Evolutionary conservation across 2,797 vertebrate species (phyloP).

Genomic region (Epinephelus malabaricus): DNA sequence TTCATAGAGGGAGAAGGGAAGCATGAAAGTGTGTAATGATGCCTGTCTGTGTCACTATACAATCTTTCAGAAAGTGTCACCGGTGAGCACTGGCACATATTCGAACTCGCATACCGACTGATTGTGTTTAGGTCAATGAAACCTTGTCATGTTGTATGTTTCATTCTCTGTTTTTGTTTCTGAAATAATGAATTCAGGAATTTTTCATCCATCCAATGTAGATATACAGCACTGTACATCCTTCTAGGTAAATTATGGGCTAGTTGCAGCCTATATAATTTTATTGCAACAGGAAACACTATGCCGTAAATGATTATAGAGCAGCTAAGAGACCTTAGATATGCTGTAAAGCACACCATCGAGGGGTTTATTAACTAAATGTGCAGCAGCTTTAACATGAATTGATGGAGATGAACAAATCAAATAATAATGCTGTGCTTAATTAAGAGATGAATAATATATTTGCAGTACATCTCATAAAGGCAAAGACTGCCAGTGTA

Average conservation of each 20-base stretch:
- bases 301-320: slow-evolving; percentile 12
- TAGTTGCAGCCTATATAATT: slow-evolving; percentile 2
- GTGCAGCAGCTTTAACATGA: neutral
- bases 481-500: neutral
- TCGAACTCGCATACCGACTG: neutral
- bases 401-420: neutral
- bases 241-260: neutral
- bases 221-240: neutral
- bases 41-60: slow-evolving; percentile 59
- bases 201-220: neutral
- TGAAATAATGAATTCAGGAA: neutral
- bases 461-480: neutral
- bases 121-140: neutral
- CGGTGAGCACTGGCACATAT: slow-evolving; percentile 6
- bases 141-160: neutral
- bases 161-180: neutral
- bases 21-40: slow-evolving; percentile 73
- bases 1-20: slow-evolving; percentile 56
- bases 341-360: neutral
- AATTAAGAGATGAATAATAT: neutral
- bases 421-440: neutral
- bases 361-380: slow-evolving; percentile 17
- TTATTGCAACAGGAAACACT: neutral
- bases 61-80: slow-evolving; percentile 41
- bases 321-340: slow-evolving; percentile 14